Conservation (phyloP, 2,113 vertebrate genomes). For the Bubo blakistoni region DNA sequence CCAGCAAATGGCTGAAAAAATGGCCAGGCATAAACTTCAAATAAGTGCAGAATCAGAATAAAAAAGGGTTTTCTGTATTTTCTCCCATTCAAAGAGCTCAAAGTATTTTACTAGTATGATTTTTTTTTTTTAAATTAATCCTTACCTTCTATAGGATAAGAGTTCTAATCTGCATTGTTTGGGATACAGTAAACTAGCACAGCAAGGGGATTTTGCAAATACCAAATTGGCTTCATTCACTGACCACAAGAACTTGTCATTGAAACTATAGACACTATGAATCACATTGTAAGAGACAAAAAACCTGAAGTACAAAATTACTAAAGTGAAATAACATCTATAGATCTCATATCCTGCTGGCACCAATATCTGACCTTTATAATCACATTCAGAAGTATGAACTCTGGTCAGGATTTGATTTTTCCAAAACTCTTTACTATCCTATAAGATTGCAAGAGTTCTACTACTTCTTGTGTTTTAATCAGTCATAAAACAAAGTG, state of each 20-base stretch:
- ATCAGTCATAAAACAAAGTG: background rate
- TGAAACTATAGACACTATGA: background rate
- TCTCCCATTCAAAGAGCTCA: background rate
- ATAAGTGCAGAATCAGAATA: background rate
- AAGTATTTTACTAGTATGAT: background rate
- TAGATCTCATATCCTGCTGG: background rate
- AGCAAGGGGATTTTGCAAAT: background rate
- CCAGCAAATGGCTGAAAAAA: background rate
- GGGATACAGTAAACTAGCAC: background rate
- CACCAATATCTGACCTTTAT: background rate
- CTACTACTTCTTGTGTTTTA: background rate
- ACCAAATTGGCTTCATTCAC: background rate
- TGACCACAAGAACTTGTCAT: background rate
- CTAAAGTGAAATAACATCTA: background rate
- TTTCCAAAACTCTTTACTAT: background rate
- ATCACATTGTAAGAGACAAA: background rate
- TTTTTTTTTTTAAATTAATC: background rate
- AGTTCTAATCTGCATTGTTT: background rate
- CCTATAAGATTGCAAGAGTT: background rate
- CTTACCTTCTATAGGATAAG: background rate
- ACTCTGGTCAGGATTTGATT: background rate
- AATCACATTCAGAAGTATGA: background rate
- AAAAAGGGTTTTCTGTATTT: background rate
- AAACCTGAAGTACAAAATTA: background rate
- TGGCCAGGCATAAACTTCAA: background rate